A percentile compares a stretch with the other conserved stretches of the same genome.
These are phyloP conservation scores for Lepidocyrtinus sp. DNA, from an alignment of 2,888 invertebrate species.

Conservation along the genomic window DNA sequence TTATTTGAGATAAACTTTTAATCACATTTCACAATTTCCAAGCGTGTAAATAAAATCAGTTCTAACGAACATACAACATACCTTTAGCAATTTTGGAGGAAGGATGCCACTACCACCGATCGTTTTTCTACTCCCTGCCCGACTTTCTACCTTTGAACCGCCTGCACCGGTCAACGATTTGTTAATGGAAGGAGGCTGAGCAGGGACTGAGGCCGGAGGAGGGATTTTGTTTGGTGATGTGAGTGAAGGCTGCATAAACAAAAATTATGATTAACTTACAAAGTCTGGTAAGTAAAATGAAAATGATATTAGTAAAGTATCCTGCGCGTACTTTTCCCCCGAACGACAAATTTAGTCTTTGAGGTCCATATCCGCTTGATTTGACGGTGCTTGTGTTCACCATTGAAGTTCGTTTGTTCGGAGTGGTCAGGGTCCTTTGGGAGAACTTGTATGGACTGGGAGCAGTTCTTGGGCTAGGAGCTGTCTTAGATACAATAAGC, in stretches of 20 bases:
- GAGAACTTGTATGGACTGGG: no score
- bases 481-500: conserved; percentile 46
- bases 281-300: neutral
- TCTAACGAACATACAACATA: no score
- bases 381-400: conserved; percentile 37
- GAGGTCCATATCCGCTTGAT: conserved; percentile 62
- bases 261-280: neutral
- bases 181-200: conserved; percentile 28
- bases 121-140: neutral
- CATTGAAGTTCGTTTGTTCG: neutral
- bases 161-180: no score
- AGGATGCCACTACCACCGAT: neutral
- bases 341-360: conserved; percentile 33
- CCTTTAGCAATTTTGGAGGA: neutral
- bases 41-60: no score
- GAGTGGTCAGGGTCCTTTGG: no score
- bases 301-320: neutral
- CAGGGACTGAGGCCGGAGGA: neutral
- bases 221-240: neutral
- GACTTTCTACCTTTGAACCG: no score
- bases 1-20: neutral
- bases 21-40: neutral
- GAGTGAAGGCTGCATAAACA: neutral
- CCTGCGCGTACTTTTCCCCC: conserved; percentile 14
- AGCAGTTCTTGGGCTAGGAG: conserved; percentile 54